Percentiles rank a stretch among this genome's conserved stretches.
Conservation (phyloP, 1,140 invertebrate species). For the Holotrichia oblita region DNA sequence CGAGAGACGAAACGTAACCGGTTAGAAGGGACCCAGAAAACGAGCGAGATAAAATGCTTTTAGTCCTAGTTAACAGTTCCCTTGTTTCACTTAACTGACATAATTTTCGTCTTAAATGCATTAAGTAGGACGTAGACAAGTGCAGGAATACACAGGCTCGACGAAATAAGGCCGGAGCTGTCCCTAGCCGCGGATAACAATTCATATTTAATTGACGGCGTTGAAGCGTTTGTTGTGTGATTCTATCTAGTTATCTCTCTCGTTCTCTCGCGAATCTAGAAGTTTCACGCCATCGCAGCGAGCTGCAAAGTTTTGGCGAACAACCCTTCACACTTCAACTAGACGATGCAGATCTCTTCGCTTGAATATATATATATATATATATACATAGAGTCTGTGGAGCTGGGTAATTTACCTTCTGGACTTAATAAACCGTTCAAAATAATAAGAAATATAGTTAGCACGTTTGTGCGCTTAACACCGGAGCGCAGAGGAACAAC, state of each 20-base stretch:
- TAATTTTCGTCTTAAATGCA: slow-evolving; percentile 51
- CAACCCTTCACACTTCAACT: no score
- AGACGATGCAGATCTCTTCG: no score
- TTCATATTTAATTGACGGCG: slow-evolving; percentile 32
- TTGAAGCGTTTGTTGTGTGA: not conserved
- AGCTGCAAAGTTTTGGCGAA: no score
- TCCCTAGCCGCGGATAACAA: not conserved
- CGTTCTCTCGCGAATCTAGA: no score
- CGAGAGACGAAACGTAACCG: not conserved
- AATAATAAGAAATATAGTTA: slow-evolving; percentile 10
- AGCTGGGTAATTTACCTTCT: not conserved
- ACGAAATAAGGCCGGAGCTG: not conserved
- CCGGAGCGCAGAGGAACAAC: no score
- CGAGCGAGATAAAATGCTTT: slow-evolving; percentile 47
- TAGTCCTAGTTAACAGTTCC: slow-evolving; percentile 55
- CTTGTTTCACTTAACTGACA: slow-evolving; percentile 56
- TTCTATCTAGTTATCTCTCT: no score
- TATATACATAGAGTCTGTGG: no score
- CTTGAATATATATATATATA: no score
- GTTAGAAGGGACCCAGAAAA: not conserved
- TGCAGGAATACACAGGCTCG: not conserved
- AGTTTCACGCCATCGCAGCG: no score
- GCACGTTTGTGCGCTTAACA: not conserved
- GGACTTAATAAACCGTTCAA: slow-evolving; percentile 8
- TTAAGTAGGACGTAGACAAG: slow-evolving; percentile 34